phyloP scores from a whole-genome alignment of 2,113 vertebrate genomes.

The Sardina pilchardus region DNA sequence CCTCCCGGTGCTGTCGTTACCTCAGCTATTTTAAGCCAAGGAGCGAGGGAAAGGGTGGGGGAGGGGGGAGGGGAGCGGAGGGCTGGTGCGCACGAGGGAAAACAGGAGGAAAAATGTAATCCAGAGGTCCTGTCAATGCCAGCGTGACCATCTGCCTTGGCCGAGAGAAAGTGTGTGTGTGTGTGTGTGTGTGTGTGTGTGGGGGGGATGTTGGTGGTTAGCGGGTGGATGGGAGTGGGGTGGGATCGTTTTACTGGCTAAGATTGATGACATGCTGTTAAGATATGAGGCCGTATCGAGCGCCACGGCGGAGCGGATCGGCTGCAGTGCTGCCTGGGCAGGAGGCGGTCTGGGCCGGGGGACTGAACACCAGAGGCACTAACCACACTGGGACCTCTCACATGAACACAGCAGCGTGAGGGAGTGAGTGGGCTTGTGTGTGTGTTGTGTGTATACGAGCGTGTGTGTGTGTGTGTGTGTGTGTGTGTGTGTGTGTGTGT shows the following conservation, averaged over 20 bases:
- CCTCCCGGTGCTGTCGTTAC: neutral
- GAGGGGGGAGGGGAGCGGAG: neutral
- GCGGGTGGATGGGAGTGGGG: neutral
- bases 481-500: neutral
- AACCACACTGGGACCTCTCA: neutral
- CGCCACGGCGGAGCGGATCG: neutral
- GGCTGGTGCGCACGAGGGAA: neutral
- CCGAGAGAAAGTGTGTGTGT: neutral
- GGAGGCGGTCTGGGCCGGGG: neutral
- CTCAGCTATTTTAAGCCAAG: neutral
- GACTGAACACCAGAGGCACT: neutral
- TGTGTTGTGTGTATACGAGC: neutral
- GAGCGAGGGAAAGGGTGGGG: too few species aligned
- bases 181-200: slow-evolving; percentile 7
- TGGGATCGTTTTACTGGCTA: neutral
- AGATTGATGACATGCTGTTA: neutral
- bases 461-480: neutral
- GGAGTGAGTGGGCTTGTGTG: too few species aligned
- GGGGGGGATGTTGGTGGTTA: neutral
- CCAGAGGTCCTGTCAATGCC: slow-evolving; percentile 1
- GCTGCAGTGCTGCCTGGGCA: neutral
- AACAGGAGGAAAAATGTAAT: neutral
- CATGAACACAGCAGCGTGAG: too few species aligned
- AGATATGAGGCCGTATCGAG: neutral
- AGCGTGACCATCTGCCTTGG: neutral